A percentile compares a stretch with the other conserved stretches of the same genome.
These are phyloP conservation scores for Tetranychus truncatus DNA, from an alignment of 2,888 invertebrate genomes.

Conservation along the genomic window DNA sequence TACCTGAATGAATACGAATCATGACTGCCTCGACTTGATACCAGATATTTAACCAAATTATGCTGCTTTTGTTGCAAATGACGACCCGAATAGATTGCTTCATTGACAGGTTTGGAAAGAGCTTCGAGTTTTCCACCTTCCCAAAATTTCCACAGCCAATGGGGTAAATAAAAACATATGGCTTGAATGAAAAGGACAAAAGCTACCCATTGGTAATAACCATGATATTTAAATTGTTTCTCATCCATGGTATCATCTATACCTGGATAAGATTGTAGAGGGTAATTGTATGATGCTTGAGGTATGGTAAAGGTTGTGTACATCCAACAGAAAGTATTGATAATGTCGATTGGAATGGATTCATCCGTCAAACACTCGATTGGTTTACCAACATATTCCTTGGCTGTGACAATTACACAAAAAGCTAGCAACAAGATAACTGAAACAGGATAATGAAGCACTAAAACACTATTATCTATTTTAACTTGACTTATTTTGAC, in stretches of 20 bases:
- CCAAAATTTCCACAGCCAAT: neutral
- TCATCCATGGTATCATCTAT: conserved; percentile 35
- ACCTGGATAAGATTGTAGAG: conserved; percentile 52
- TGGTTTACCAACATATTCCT: conserved; percentile 29
- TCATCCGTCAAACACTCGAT: conserved; percentile 27
- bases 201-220: conserved; percentile 23
- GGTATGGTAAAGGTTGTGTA: conserved; percentile 63
- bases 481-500: conserved; percentile 36
- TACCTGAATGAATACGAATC: conserved; percentile 88
- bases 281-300: conserved; percentile 48
- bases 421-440: conserved; percentile 27
- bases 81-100: neutral
- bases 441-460: conserved; percentile 29
- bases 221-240: conserved; percentile 31
- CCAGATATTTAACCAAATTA: conserved; percentile 73
- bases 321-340: conserved; percentile 85
- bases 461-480: conserved; percentile 29
- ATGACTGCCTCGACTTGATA: conserved; percentile 75
- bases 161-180: neutral
- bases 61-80: conserved; percentile 78
- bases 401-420: conserved; percentile 27
- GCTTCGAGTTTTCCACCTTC: neutral
- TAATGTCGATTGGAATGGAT: conserved; percentile 29
- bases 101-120: neutral
- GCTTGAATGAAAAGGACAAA: neutral